Evolutionary conservation across 1,140 invertebrate genomes (phyloP).

Genomic region (Lordiphosa collinella): DNA sequence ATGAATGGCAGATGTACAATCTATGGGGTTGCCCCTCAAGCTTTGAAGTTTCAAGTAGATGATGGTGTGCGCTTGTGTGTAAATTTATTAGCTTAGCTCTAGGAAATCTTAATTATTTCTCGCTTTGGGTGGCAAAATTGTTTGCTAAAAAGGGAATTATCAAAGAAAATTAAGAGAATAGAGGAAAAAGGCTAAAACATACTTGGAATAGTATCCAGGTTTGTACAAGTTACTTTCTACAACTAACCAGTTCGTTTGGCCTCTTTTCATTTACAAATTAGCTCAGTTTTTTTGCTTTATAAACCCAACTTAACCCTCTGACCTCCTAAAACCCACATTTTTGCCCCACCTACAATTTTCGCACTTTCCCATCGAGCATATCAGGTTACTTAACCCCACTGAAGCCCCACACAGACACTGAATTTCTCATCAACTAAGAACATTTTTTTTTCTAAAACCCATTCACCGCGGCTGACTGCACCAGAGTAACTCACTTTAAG

Average conservation of each 20-base stretch:
- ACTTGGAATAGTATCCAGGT: too few relatives aligned
- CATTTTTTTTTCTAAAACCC: constrained; percentile 10
- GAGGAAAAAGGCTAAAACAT: neutral
- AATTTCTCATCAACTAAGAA: constrained; percentile 7
- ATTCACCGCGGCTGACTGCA: constrained; percentile 10
- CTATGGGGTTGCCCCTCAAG: neutral
- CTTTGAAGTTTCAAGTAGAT: constrained; percentile 60
- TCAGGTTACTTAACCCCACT: neutral
- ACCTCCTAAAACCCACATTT: constrained; percentile 30
- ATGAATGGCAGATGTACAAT: constrained; percentile 61
- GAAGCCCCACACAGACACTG: neutral
- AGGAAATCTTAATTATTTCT: constrained; percentile 57
- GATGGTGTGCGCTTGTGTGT: constrained; percentile 27
- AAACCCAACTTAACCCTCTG: constrained; percentile 54
- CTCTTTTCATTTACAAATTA: neutral
- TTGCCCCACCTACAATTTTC: constrained; percentile 21
- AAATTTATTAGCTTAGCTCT: constrained; percentile 49
- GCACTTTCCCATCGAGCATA: constrained; percentile 4
- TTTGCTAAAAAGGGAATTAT: neutral
- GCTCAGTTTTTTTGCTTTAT: neutral
- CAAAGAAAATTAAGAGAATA: neutral
- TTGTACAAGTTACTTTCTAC: too few relatives aligned
- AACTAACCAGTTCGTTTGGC: neutral
- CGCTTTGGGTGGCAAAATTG: constrained; percentile 6
- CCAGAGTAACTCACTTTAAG: constrained; percentile 62